A percentile compares a stretch with the other conserved stretches of the same genome.
Evolutionary conservation across 2,797 vertebrate genomes (phyloP).

Genomic region (Botia almorhae): DNA sequence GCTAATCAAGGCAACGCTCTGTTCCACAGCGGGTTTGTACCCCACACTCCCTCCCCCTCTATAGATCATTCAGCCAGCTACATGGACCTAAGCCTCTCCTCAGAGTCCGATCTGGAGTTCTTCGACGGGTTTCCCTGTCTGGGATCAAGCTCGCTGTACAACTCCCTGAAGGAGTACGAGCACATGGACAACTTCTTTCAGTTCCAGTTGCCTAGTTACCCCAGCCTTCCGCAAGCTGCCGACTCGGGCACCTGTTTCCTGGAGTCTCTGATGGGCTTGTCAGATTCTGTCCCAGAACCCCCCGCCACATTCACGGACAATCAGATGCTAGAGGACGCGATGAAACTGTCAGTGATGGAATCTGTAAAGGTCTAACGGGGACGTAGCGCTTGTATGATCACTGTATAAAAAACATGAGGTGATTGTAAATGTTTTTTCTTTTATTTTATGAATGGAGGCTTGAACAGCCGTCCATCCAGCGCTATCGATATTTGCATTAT

Average conservation of each 20-base stretch:
- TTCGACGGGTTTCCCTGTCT: constrained; percentile 92
- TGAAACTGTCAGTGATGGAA: constrained; percentile 89
- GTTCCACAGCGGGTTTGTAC: constrained; percentile 78
- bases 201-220: constrained; percentile 86
- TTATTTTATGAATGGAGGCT: constrained; percentile 70
- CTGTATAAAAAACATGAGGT: constrained; percentile 58
- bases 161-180: constrained; percentile 89
- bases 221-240: constrained; percentile 78
- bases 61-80: constrained; percentile 83
- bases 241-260: constrained; percentile 89
- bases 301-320: constrained; percentile 89
- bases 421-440: constrained; percentile 70
- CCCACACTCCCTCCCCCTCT: constrained; percentile 74
- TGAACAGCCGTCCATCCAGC: constrained; percentile 61
- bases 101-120: constrained; percentile 92
- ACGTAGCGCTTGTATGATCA: constrained; percentile 54
- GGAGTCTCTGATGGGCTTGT: constrained; percentile 92
- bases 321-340: constrained; percentile 93
- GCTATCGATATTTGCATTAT: constrained; percentile 73
- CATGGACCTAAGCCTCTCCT: constrained; percentile 92
- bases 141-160: constrained; percentile 91
- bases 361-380: constrained; percentile 85
- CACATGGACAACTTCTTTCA: constrained; percentile 89
- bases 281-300: constrained; percentile 88
- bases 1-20: constrained; percentile 89